A percentile compares a stretch with the other conserved stretches of the same genome.
Conservation (phyloP, 2,888 invertebrate species). For the Lasioglossum malachurum region DNA sequence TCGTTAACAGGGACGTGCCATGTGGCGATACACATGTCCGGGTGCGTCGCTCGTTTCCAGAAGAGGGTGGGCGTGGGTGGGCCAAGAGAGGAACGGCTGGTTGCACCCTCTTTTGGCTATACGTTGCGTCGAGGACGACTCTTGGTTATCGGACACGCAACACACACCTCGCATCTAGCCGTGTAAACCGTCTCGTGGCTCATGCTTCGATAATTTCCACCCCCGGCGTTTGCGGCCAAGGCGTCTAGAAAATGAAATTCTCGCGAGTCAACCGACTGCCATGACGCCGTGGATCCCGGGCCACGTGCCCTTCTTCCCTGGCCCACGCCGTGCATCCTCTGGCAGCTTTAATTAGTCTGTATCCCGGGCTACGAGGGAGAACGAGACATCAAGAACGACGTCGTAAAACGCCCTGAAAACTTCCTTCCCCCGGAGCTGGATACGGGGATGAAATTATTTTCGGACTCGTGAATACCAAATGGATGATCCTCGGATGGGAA, state of each 20-base stretch:
- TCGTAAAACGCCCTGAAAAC: conserved; percentile 66
- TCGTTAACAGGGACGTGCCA: conserved; percentile 73
- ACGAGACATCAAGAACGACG: conserved; percentile 15
- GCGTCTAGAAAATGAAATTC: conserved; percentile 62
- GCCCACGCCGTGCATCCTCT: conserved; percentile 27
- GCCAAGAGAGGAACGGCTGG: not conserved
- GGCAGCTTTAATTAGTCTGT: conserved; percentile 63
- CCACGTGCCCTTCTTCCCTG: conserved; percentile 27
- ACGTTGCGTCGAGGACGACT: conserved; percentile 52
- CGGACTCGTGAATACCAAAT: conserved; percentile 50
- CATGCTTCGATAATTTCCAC: conserved; percentile 56
- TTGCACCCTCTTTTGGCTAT: conserved; percentile 40
- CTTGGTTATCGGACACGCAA: conserved; percentile 32
- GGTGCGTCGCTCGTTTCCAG: not conserved
- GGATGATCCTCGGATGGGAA: not conserved
- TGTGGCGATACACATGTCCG: conserved; percentile 76
- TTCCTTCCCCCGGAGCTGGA: conserved; percentile 21
- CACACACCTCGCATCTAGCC: conserved; percentile 1
- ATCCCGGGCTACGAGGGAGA: conserved; percentile 27
- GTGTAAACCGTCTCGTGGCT: conserved; percentile 20
- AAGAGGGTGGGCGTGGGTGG: not conserved
- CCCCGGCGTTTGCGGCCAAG: conserved; percentile 39
- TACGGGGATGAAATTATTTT: conserved; percentile 60
- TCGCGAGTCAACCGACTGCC: conserved; percentile 44
- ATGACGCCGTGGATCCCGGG: conserved; percentile 24